These are phyloP conservation scores for Cerastis leucographa DNA, from an alignment of 2,888 invertebrate genomes.

Conservation along the genomic window DNA sequence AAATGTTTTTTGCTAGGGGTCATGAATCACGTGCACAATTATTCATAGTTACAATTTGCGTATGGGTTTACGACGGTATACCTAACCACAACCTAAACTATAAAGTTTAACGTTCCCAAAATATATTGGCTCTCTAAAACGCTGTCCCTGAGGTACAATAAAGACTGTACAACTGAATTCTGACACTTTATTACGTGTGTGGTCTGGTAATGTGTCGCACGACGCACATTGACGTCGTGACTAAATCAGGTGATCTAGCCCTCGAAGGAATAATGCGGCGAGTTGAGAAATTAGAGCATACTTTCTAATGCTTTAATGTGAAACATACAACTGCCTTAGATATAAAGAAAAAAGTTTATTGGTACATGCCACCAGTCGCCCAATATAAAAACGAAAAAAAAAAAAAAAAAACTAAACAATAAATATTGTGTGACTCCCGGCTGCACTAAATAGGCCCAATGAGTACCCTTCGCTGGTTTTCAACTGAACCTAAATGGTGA, in stretches of 20 bases:
- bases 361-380: no score
- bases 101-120: constrained; percentile 28
- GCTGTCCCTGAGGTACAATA: constrained; percentile 24
- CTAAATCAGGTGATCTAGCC: constrained; percentile 3
- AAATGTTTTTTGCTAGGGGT: not conserved
- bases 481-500: no score
- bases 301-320: not conserved
- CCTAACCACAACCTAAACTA: constrained; percentile 5
- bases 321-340: not conserved
- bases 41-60: not conserved
- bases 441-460: no score
- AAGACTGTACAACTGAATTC: constrained; percentile 30
- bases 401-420: no score
- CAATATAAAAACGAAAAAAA: no score
- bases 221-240: constrained; percentile 6
- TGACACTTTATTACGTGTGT: constrained; percentile 32
- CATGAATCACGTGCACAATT: not conserved
- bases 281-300: not conserved
- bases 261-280: not conserved
- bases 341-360: no score
- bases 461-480: no score
- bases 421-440: no score
- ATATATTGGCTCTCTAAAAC: constrained; percentile 39
- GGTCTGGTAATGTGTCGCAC: constrained; percentile 30
- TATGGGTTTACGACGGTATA: not conserved